Percentiles rank a stretch among this genome's conserved stretches.
Evolutionary conservation across 2,113 vertebrate species (phyloP).

Genomic region (Podilymbus podiceps): DNA sequence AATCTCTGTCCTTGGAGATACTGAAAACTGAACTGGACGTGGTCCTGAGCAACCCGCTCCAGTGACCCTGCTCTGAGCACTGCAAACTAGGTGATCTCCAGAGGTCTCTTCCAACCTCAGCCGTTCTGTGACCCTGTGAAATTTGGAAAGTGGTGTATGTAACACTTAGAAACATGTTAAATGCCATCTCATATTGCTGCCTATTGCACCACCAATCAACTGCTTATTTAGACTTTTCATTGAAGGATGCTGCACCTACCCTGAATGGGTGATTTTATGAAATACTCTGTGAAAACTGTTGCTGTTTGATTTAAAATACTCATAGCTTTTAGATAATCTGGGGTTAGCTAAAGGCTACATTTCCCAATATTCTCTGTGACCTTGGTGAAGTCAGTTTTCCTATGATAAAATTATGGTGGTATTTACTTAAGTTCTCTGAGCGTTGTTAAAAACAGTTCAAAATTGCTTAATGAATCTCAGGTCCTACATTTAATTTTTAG

Average conservation of each 20-base stretch:
- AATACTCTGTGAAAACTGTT: neutral
- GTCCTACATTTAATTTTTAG: neutral
- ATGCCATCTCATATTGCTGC: neutral
- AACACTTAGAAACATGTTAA: neutral
- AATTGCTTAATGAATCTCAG: neutral
- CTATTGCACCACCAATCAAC: neutral
- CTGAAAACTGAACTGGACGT: fast-evolving
- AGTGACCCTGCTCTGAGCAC: neutral
- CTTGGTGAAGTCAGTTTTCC: neutral
- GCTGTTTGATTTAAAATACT: neutral
- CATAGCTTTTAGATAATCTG: neutral
- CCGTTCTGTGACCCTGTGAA: neutral
- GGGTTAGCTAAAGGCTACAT: neutral
- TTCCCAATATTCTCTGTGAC: neutral
- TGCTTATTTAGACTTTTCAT: neutral
- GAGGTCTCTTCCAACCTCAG: neutral
- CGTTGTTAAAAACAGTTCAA: neutral
- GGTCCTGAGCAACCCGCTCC: neutral
- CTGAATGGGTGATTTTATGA: neutral
- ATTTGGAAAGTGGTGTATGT: neutral
- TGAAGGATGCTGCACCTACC: neutral
- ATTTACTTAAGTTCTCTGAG: neutral
- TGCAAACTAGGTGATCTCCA: neutral
- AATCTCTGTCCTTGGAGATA: neutral
- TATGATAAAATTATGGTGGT: neutral